Percentiles rank a stretch among this genome's conserved stretches.
These are phyloP conservation scores for Trisateles emortualis DNA, from an alignment of 2,888 invertebrate genomes.

Conservation along the genomic window DNA sequence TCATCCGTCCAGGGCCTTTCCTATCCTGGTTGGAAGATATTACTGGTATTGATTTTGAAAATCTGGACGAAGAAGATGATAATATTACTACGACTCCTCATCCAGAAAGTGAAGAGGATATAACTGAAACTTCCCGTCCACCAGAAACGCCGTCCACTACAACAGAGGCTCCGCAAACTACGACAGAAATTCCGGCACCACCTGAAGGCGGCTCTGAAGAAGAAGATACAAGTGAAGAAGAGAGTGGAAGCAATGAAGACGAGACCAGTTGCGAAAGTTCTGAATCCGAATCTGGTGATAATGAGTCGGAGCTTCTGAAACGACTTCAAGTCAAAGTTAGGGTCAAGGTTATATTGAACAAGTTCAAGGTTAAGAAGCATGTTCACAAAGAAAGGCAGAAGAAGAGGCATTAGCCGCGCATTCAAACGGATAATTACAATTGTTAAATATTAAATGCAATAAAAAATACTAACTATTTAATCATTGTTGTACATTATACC, in stretches of 20 bases:
- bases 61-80: constrained; percentile 57
- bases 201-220: no score
- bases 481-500: no score
- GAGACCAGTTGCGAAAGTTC: constrained; percentile 34
- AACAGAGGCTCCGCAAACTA: neutral
- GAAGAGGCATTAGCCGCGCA: constrained; percentile 19
- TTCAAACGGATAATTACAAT: neutral
- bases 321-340: constrained; percentile 74
- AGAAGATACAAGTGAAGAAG: constrained; percentile 8
- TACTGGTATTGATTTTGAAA: constrained; percentile 73
- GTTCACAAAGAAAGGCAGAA: constrained; percentile 30
- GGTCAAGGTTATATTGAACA: constrained; percentile 73
- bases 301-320: constrained; percentile 64
- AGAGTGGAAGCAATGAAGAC: constrained; percentile 4
- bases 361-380: constrained; percentile 58
- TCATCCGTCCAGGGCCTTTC: constrained; percentile 76
- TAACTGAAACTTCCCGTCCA: neutral
- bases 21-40: constrained; percentile 66
- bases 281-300: constrained; percentile 60
- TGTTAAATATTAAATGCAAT: neutral
- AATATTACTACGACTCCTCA: neutral
- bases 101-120: constrained; percentile 10
- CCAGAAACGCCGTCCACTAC: neutral
- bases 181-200: neutral
- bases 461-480: no score